phyloP scores from a whole-genome alignment of 2,113 vertebrate genomes.

The Neolamprologus variostigma region DNA sequence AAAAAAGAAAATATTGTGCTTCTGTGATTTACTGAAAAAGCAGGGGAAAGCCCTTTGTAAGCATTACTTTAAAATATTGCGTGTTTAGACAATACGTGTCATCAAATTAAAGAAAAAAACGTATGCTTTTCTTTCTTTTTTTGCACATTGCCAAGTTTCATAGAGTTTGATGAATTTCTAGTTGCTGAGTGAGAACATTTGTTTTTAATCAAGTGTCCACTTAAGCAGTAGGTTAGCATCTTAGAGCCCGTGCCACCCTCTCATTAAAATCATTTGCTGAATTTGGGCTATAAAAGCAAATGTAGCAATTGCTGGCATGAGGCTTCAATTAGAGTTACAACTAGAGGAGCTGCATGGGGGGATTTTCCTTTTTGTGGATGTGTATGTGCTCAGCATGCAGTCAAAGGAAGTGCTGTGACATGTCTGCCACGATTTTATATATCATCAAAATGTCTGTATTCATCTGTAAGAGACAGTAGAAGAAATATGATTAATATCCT shows the following conservation, averaged over 20 bases:
- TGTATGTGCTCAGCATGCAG: background rate
- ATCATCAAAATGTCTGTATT: background rate
- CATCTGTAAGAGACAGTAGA: background rate
- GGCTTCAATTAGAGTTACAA: conserved; percentile 56
- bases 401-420: background rate
- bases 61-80: background rate
- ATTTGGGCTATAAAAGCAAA: conserved; percentile 62
- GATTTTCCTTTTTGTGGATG: conserved; percentile 3
- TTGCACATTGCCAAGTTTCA: background rate
- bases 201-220: conserved; percentile 42
- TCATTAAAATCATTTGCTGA: conserved; percentile 65
- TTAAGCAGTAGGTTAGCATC: conserved; percentile 39
- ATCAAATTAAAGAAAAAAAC: background rate
- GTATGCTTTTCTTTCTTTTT: background rate
- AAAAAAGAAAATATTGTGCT: background rate
- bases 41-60: background rate
- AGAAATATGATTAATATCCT: background rate
- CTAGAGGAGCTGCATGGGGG: background rate
- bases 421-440: background rate
- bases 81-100: background rate
- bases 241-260: conserved; percentile 15
- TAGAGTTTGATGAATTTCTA: background rate
- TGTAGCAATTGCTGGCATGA: conserved; percentile 54
- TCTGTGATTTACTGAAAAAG: background rate
- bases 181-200: conserved; percentile 37